phyloP scores from a whole-genome alignment of 1,140 invertebrate species.

The Semibalanus balanoides region DNA sequence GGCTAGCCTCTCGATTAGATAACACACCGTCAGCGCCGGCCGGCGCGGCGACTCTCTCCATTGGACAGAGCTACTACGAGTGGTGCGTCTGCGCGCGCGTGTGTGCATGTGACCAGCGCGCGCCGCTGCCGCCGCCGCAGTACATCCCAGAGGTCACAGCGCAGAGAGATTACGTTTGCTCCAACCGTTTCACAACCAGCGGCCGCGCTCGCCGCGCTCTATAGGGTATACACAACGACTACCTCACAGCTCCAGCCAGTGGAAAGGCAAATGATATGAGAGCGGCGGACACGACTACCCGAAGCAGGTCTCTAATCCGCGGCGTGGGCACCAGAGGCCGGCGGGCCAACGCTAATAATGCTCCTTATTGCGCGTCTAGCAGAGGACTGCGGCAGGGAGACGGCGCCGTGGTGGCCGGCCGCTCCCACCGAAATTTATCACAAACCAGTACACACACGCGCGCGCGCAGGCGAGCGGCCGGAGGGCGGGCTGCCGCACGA shows the following conservation, averaged over 20 bases:
- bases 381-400: not conserved
- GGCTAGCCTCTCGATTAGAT: not conserved
- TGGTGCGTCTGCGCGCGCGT: no score
- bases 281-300: not conserved
- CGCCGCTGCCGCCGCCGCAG: no score
- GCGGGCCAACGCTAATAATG: not conserved
- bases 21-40: not conserved
- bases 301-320: not conserved
- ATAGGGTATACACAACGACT: not conserved
- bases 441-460: not conserved
- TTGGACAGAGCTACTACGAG: no score
- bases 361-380: not conserved
- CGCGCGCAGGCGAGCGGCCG: no score
- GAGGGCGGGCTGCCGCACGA: no score
- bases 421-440: not conserved
- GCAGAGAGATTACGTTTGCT: not conserved
- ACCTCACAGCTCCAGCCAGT: not conserved
- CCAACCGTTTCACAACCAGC: not conserved
- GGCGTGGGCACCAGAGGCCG: no score
- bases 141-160: not conserved
- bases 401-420: no score
- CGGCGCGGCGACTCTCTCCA: no score
- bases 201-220: not conserved
- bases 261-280: slow-evolving; percentile 2
- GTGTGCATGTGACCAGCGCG: not conserved